These are phyloP conservation scores for Protonibea diacanthus DNA, from an alignment of 2,797 vertebrate genomes.

Conservation along the genomic window DNA sequence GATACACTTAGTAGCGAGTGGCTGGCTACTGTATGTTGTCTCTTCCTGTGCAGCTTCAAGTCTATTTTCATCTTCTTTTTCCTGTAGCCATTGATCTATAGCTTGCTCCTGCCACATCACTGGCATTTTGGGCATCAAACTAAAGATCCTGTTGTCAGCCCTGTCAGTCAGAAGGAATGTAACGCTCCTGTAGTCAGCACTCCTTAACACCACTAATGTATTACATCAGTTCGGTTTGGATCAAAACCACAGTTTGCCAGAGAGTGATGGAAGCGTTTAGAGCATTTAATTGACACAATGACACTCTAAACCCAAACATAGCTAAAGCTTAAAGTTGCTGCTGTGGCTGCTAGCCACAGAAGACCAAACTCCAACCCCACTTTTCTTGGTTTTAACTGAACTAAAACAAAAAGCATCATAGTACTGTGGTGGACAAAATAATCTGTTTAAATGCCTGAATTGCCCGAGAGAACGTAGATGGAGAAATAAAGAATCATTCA, in stretches of 20 bases:
- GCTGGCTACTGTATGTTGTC: slow-evolving; percentile 18
- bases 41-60: slow-evolving; percentile 22
- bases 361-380: background rate
- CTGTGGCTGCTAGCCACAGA: background rate
- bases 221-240: slow-evolving; percentile 24
- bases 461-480: background rate
- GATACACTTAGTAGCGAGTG: slow-evolving; percentile 5
- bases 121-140: slow-evolving; percentile 21
- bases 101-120: slow-evolving; percentile 24
- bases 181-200: background rate
- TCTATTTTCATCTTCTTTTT: slow-evolving; percentile 14
- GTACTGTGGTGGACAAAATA: background rate
- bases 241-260: slow-evolving; percentile 8
- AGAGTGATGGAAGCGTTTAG: slow-evolving; percentile 19
- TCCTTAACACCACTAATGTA: slow-evolving; percentile 4
- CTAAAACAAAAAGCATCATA: background rate
- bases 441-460: background rate
- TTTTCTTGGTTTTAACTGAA: background rate
- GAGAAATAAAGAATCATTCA: background rate
- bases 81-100: background rate
- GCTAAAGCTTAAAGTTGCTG: background rate
- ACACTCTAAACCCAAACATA: background rate
- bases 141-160: slow-evolving; percentile 23
- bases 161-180: slow-evolving; percentile 26
- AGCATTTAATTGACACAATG: slow-evolving; percentile 11